Base-by-base conservation (phyloP, 2,888 invertebrate genomes). In the Ochropleura leucogaster region DNA sequence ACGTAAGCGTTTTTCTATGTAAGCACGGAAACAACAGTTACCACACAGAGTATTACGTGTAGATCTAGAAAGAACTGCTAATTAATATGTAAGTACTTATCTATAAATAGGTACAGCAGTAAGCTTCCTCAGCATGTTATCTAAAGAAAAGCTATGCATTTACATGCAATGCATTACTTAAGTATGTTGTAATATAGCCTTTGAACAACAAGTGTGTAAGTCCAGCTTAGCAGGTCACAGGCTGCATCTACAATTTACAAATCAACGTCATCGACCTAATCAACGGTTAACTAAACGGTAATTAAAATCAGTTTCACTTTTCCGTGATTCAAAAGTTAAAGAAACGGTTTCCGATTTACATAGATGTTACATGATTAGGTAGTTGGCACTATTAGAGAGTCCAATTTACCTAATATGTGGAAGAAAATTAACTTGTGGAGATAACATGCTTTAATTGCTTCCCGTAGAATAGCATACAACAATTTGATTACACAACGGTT, bases 261-360 rank as follows among this genome's bases (percentile, higher is more conserved):
- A 42, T 7, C 18, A 20, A 49, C 53, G 46, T 66, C 65, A 77
- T 18, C 42, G 40, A 40, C 66, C 47, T 68, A 82, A 74, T 70
- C 65, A 68, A 51, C 30, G 40, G 42, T 68, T 78, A 74, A 71
- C 30, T 71, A 30, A 70, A 47, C 60, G 42, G 49, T 77, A 72
- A 80, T 76, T 77, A 78, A 55, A 85, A 76, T 53, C 77, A 66
- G 75, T 85, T 85, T 85, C 84, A 85, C 85, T 85, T 80, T 83
- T 76, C 70, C 71, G 20, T 74, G 65, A 57, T 16, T 77, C 20
- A 57, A 65, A 68, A 49, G 30, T 74, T 72, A 68, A 82, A 74
- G n/a, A 77, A 80, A 72, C 42, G 60, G 62, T 74, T 80, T 76
- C 72, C 70, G 47, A 85, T 83, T 83, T 77, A 76, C 83, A 76